These are phyloP conservation scores for Taenioides sp. DNA, from an alignment of 2,797 vertebrate species.

Conservation along the genomic window DNA sequence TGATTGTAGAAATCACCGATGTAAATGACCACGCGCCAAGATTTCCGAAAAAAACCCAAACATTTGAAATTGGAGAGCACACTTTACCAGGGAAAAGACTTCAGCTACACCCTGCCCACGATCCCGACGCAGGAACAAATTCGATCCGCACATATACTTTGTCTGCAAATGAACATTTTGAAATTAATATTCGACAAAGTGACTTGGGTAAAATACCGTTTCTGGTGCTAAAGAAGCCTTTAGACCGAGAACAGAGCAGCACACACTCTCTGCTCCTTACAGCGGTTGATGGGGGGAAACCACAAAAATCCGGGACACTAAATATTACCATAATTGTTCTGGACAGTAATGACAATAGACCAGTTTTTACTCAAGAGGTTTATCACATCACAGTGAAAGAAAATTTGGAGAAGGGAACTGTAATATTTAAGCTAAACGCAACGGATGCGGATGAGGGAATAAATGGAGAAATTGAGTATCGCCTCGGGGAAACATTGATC, in stretches of 20 bases:
- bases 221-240: slow-evolving; percentile 65
- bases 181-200: slow-evolving; percentile 46
- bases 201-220: slow-evolving; percentile 61
- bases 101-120: slow-evolving; percentile 60
- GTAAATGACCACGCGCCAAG: slow-evolving; percentile 67
- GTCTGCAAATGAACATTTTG: slow-evolving; percentile 64
- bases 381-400: slow-evolving; percentile 58
- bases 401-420: slow-evolving; percentile 40
- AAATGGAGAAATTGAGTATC: slow-evolving; percentile 61
- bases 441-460: slow-evolving; percentile 67
- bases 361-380: slow-evolving; percentile 63
- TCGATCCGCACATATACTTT: slow-evolving; percentile 64
- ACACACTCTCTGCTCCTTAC: slow-evolving; percentile 57
- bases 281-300: slow-evolving; percentile 68
- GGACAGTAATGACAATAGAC: slow-evolving; percentile 81
- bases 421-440: slow-evolving; percentile 57
- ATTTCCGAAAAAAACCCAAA: slow-evolving; percentile 60
- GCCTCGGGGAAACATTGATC: slow-evolving; percentile 36
- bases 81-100: slow-evolving; percentile 58
- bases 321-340: slow-evolving; percentile 72
- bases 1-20: slow-evolving; percentile 66
- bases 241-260: slow-evolving; percentile 76
- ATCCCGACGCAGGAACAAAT: slow-evolving; percentile 79
- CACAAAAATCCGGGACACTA: slow-evolving; percentile 61
- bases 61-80: slow-evolving; percentile 53